Conservation (phyloP, 2,113 vertebrate genomes). For the Meleagris gallopavo region DNA sequence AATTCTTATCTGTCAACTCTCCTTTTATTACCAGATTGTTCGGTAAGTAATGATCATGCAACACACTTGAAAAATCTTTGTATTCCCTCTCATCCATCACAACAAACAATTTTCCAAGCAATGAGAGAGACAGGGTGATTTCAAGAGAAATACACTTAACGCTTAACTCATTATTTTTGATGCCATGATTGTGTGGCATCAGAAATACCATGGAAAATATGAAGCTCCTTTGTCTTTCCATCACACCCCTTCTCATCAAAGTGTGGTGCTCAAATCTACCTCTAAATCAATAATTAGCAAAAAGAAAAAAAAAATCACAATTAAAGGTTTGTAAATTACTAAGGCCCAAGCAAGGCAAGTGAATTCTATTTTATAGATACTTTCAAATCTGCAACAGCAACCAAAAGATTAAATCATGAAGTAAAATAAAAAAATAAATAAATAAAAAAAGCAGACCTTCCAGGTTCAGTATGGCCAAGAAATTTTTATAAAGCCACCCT, state of each 20-base stretch:
- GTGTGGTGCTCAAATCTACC: background rate
- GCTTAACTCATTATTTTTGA: constrained; percentile 55
- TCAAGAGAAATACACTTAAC: constrained; percentile 55
- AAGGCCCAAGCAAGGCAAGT: background rate
- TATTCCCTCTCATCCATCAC: constrained; percentile 57
- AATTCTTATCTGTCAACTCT: constrained; percentile 56
- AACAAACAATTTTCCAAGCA: constrained; percentile 49
- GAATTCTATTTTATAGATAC: background rate
- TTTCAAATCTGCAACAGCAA: background rate
- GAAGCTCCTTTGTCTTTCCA: background rate
- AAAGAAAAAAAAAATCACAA: background rate
- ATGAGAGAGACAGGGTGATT: constrained; percentile 54
- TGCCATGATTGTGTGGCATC: background rate
- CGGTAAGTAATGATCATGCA: constrained; percentile 60
- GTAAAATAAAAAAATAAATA: no score
- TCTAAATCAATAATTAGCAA: background rate
- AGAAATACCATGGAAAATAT: background rate
- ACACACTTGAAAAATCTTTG: constrained; percentile 51
- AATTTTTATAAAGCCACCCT: background rate
- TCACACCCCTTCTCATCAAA: background rate
- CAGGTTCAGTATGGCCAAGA: background rate
- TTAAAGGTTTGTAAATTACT: background rate
- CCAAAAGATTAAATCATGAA: background rate
- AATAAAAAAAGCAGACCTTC: background rate
- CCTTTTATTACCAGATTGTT: constrained; percentile 63